Base-by-base conservation (phyloP, 2,797 vertebrate species). In the Otolemur crassicaudatus region DNA sequence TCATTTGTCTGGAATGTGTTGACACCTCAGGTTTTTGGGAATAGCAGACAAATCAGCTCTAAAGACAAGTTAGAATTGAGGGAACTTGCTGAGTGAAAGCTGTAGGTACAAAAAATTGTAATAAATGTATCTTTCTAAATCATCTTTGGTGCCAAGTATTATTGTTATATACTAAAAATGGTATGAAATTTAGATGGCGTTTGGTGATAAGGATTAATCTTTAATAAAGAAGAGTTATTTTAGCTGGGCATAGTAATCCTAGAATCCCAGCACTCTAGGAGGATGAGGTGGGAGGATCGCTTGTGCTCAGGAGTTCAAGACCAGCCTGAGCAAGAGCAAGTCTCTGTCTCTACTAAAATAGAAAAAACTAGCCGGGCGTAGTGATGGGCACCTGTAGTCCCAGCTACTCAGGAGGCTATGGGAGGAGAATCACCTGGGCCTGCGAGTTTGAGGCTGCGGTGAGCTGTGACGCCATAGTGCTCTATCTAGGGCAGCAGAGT, bases 1-100 rank as follows among this genome's bases (percentile, higher is more conserved):
- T 60, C 70, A 31, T 75, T 75, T 94, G 53, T 81, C 56, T 90
- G 67, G 37, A 81, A 16, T 75, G 31, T 89, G 53, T 85, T 92
- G 25, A 53, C 81, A 25, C 56, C 3, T 90, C 25, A 73, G 53
- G 17, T 60, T 87, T 80, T 91, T 34, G 43, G 25, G 49, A 91
- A 16, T n/a, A 83, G 31, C 53, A 76, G 63, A 53, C 6, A 25
- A 19, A 56, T 77, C 34, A 56, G 37, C n/a, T 91, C 92, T 56
- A 58, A 43, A 58, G 70, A 92, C 14, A 6, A 81, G 40, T 77
- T 40, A 86, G 49, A 95, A 87, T 37, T 60, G 90, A 72, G 31
- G 77, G 58, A 61, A 80, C 40, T 87, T n/a, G 67, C 67, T 34
- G 46, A 92, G 19, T 40, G 93, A 37, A 91, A 90, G 29, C 86